A percentile compares a stretch with the other conserved stretches of the same genome.
Conservation (phyloP, 2,888 invertebrate genomes). For the Tetanocera ferruginea region DNA sequence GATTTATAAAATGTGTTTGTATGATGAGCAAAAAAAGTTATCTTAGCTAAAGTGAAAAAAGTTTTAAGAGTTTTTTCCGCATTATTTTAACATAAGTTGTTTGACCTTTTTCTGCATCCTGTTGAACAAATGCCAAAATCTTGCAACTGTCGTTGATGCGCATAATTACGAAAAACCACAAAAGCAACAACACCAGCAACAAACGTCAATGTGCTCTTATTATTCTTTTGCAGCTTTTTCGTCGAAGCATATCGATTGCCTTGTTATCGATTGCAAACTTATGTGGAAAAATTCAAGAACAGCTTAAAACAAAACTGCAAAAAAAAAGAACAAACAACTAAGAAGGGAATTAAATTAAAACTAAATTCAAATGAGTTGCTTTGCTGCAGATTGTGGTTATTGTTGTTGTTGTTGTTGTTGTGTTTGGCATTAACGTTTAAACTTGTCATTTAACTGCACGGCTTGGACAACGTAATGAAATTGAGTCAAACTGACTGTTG, state of each 20-base stretch:
- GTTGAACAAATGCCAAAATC: background rate
- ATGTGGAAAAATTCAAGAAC: conserved; percentile 34
- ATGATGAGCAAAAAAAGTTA: too few species aligned
- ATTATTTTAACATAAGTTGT: too few species aligned
- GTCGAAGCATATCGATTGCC: conserved; percentile 28
- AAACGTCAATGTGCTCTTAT: background rate
- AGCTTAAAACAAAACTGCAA: background rate
- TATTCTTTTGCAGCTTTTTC: conserved; percentile 16
- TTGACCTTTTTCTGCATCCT: background rate
- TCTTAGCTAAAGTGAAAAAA: too few species aligned
- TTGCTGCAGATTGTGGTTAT: background rate
- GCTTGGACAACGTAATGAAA: conserved; percentile 29
- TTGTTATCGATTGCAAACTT: conserved; percentile 35
- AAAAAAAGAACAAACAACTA: background rate
- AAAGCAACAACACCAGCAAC: background rate
- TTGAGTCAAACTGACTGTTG: conserved; percentile 26
- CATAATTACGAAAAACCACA: conserved; percentile 16
- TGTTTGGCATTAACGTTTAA: conserved; percentile 22
- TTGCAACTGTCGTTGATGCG: conserved; percentile 1
- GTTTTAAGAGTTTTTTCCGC: too few species aligned
- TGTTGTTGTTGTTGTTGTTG: conserved; percentile 9
- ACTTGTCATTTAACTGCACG: conserved; percentile 5
- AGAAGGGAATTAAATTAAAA: conserved; percentile 35
- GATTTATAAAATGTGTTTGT: too few species aligned
- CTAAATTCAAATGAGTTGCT: conserved; percentile 35